Evolutionary conservation across 2,888 invertebrate species (phyloP).

Genomic region (Adela reaumurella): DNA sequence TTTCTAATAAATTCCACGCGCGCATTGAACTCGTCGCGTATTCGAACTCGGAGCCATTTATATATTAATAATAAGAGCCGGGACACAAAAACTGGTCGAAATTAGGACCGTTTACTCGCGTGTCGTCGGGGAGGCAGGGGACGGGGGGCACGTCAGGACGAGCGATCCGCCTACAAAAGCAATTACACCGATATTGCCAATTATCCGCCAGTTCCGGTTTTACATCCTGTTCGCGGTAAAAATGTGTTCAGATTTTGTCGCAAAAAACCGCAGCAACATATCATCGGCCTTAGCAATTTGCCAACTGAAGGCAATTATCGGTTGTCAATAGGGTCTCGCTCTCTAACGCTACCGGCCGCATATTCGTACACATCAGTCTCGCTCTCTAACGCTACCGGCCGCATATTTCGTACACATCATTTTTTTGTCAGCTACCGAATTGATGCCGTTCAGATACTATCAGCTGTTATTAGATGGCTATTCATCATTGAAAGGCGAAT

Average conservation of each 20-base stretch:
- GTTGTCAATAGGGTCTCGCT: not conserved
- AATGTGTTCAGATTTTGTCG: conserved; percentile 24
- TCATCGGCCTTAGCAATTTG: not conserved
- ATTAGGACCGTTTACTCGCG: conserved; percentile 32
- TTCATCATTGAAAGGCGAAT: too few species aligned
- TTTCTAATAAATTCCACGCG: conserved; percentile 42
- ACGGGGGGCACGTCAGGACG: conserved; percentile 3
- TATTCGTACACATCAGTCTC: not conserved
- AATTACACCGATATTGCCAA: conserved; percentile 25
- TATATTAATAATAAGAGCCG: conserved; percentile 41
- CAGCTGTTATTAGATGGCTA: too few species aligned
- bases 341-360: not conserved
- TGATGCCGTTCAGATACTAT: too few species aligned
- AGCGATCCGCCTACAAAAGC: not conserved
- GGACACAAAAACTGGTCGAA: conserved; percentile 40
- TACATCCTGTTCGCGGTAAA: conserved; percentile 34
- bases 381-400: not conserved
- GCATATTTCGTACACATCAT: too few species aligned
- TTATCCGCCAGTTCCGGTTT: conserved; percentile 42
- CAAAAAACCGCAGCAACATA: conserved; percentile 17
- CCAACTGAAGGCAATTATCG: not conserved
- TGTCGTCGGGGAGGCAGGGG: conserved; percentile 10
- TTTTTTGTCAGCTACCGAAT: not conserved
- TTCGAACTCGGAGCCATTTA: conserved; percentile 39
- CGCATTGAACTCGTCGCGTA: conserved; percentile 42